A percentile compares a stretch with the other conserved stretches of the same genome.
These are phyloP conservation scores for Muntiacus reevesi DNA, from an alignment of 2,113 vertebrate species.

Conservation along the genomic window DNA sequence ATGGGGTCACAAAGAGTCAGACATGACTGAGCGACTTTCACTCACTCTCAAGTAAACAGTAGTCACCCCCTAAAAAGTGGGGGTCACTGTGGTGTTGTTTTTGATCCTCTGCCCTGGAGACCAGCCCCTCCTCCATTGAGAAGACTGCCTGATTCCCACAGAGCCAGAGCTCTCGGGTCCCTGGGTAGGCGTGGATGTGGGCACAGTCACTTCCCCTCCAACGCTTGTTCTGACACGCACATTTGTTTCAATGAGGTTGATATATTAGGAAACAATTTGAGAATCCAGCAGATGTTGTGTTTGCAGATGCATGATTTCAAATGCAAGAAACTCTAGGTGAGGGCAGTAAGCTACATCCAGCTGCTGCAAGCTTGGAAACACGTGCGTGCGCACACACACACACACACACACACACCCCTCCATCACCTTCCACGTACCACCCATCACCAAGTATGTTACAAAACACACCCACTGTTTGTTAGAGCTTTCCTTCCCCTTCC, in stretches of 20 bases:
- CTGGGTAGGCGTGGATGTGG: fast-evolving
- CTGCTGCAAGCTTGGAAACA: background rate
- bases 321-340: background rate
- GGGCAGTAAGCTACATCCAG: background rate
- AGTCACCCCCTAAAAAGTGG: background rate
- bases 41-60: background rate
- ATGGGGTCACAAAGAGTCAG: background rate
- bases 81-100: fast-evolving
- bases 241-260: background rate
- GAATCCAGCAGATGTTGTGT: background rate
- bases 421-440: too few relatives aligned
- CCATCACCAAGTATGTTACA: fast-evolving
- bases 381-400: fast-evolving
- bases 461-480: background rate
- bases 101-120: fast-evolving
- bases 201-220: background rate
- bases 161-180: too few relatives aligned
- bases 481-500: background rate
- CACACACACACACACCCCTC: fast-evolving
- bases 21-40: background rate
- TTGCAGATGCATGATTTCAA: background rate
- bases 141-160: fast-evolving
- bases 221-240: fast-evolving
- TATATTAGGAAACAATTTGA: background rate
- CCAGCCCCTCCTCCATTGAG: fast-evolving